These are phyloP conservation scores for Distichodus sexfasciatus DNA, from an alignment of 2,797 vertebrate genomes.

Conservation along the genomic window DNA sequence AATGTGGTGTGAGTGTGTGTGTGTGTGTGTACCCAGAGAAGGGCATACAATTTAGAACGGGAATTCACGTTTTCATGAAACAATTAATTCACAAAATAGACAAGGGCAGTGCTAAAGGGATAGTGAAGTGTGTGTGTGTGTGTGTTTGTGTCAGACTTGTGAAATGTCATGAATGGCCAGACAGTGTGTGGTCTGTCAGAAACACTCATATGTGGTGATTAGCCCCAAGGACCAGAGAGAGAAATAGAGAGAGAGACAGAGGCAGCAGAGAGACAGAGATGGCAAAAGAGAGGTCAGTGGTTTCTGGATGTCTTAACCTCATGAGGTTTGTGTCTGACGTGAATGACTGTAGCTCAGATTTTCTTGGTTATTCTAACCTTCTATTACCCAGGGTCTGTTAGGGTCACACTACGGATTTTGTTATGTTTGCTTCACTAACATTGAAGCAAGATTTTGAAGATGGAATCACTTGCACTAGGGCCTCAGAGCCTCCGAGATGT, in stretches of 20 bases:
- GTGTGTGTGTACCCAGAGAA: background rate
- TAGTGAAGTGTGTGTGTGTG: constrained; percentile 3
- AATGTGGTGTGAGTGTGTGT: background rate
- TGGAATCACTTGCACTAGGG: no score
- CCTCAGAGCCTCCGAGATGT: background rate
- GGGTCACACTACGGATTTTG: background rate
- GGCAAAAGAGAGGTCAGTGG: background rate
- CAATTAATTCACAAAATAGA: constrained; percentile 9
- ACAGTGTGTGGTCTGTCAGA: constrained; percentile 34
- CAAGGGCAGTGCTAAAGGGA: background rate
- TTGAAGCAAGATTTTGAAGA: no score
- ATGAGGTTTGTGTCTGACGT: background rate
- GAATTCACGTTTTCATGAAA: constrained; percentile 1
- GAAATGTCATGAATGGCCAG: constrained; percentile 40
- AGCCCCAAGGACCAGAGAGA: constrained; percentile 4
- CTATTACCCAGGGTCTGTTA: background rate
- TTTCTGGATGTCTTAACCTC: background rate
- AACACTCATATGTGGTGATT: constrained; percentile 14
- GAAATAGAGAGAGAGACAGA: background rate
- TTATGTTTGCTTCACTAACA: no score
- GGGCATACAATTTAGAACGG: background rate
- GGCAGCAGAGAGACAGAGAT: background rate
- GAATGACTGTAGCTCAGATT: background rate
- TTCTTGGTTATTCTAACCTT: background rate
- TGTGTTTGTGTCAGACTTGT: constrained; percentile 10